Evolutionary conservation across 2,797 vertebrate species (phyloP), one percentile per base, ranked within the genome.

Genomic region (Darevskia mixta): DNA sequence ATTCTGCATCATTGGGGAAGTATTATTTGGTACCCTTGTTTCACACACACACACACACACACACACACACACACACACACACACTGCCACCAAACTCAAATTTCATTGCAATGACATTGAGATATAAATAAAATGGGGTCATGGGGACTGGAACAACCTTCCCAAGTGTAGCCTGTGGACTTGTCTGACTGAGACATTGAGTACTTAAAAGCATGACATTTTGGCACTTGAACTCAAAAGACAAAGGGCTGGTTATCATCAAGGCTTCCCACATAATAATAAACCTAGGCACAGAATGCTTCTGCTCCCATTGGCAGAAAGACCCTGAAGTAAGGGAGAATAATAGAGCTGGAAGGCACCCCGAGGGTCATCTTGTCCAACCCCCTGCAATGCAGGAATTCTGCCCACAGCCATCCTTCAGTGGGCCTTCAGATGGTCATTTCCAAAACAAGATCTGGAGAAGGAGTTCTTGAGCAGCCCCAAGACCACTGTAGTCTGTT

Each of bases 181-280:
- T 45, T 43, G 29, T n/a, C 38, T 77, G 86, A 83, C 64, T 20
- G n/a, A 61, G 86, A 80, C 4, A 15, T 55, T 25, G 78, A 67
- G 15, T 35, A 29, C 82, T 64, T 87, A 87, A 87, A 82, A 87
- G 79, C 86, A 67, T 87, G 72, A 17, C 25, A 15, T 38, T 82
- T 87, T 76, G 72, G 23, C 61, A 13, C 32, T 55, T 27, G 61
- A 35, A 13, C 72, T 77, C 80, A 5, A 38, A 66, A 55, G 72
- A 27, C 38, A 9, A 67, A 76, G 75, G 75, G 4, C 5, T 49
- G 61, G 6, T 69, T 18, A 13, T 49, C 75, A 29, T 66, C 66
- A 66, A 76, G 72, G 86, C 58, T 49, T 25, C 76, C 61, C 41
- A 13, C 43, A 45, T n/a, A 23, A 45, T 76, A 49, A 35, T 35